Evolutionary conservation across 2,888 invertebrate genomes (phyloP).

Genomic region (Cheilosia vulpina): DNA sequence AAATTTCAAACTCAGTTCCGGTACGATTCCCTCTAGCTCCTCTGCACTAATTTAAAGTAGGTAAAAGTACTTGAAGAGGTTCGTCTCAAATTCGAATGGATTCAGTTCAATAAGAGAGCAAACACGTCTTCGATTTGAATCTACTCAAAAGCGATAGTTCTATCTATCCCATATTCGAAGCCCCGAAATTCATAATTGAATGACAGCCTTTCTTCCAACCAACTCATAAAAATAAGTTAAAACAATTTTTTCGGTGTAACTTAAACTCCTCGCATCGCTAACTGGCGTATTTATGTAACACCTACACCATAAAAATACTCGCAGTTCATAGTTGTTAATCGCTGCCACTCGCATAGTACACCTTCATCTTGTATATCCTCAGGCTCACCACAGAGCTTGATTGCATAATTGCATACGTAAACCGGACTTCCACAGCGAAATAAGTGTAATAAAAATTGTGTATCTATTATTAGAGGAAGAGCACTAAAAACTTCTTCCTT

Average conservation of each 20-base stretch:
- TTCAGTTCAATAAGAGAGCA: too few relatives aligned
- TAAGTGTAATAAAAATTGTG: slow-evolving; percentile 8
- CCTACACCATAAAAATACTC: slow-evolving; percentile 24
- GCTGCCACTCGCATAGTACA: neutral
- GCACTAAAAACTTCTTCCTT: slow-evolving; percentile 24
- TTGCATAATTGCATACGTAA: slow-evolving; percentile 54
- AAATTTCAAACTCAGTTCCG: too few relatives aligned
- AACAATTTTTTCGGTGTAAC: neutral
- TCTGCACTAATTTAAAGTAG: too few relatives aligned
- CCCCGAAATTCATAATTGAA: too few relatives aligned
- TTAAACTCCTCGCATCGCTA: neutral
- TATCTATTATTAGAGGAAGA: slow-evolving; percentile 34
- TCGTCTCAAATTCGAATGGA: too few relatives aligned
- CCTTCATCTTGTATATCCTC: slow-evolving; percentile 41
- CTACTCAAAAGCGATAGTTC: too few relatives aligned
- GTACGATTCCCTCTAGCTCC: too few relatives aligned
- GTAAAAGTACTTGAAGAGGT: too few relatives aligned
- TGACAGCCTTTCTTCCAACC: too few relatives aligned
- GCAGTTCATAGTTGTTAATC: slow-evolving; percentile 3
- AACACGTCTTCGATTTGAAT: too few relatives aligned
- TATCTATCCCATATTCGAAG: too few relatives aligned
- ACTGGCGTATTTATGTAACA: slow-evolving; percentile 43
- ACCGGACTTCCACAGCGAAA: slow-evolving; percentile 51
- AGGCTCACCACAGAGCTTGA: slow-evolving; percentile 37
- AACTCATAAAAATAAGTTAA: neutral